Evolutionary conservation across 2,113 vertebrate genomes (phyloP).

Genomic region (Tragulus kanchil): DNA sequence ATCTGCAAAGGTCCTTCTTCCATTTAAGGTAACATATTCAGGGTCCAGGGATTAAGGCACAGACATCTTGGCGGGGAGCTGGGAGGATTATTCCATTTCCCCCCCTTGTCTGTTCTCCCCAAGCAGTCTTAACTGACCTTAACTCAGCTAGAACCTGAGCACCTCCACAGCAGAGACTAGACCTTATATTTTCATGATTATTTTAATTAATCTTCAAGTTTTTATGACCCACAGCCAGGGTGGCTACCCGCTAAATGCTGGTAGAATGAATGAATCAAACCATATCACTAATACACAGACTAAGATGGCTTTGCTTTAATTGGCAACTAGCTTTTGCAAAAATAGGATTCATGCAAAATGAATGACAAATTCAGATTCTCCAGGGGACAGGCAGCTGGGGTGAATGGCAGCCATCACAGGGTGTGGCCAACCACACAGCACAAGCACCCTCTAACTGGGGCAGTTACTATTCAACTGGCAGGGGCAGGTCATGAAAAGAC

Average conservation of each 20-base stretch:
- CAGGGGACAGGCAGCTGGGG: neutral
- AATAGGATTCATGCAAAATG: neutral
- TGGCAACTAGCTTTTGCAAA: neutral
- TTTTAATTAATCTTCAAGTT: neutral
- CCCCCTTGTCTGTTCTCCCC: neutral
- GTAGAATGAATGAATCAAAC: neutral
- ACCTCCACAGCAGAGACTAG: neutral
- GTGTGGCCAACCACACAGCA: neutral
- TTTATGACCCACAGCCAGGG: neutral
- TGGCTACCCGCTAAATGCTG: neutral
- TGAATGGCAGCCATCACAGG: neutral
- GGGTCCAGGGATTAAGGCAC: neutral
- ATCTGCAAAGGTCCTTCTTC: slow-evolving; percentile 15
- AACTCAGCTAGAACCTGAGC: neutral
- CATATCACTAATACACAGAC: neutral
- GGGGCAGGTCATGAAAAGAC: neutral
- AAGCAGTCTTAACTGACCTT: neutral
- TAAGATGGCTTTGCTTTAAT: neutral
- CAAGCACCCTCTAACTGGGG: neutral
- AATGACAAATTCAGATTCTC: neutral
- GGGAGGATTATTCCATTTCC: neutral
- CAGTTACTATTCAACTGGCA: neutral
- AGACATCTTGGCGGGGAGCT: neutral
- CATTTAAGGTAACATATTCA: neutral
- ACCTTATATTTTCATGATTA: neutral